phyloP scores from a whole-genome alignment of 1,140 invertebrate species.

The Zaprionus vittiger region DNA sequence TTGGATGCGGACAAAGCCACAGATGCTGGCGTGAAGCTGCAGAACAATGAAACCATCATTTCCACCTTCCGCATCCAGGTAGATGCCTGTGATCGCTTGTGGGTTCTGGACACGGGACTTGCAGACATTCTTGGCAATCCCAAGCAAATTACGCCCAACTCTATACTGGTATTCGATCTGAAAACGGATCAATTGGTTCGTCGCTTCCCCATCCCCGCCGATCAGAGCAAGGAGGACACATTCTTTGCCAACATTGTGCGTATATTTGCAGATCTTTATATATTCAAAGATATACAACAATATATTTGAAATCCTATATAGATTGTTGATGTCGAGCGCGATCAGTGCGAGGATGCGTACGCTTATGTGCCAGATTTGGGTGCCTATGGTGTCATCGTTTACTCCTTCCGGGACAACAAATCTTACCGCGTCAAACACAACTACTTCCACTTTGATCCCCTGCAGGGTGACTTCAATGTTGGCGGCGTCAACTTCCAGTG shows the following conservation, averaged over 20 bases:
- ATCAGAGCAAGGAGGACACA: constrained; percentile 88
- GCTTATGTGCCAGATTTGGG: constrained; percentile 91
- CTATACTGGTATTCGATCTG: constrained; percentile 90
- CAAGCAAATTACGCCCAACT: constrained; percentile 87
- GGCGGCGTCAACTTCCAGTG: constrained; percentile 91
- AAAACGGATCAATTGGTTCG: constrained; percentile 89
- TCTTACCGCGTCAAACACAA: constrained; percentile 92
- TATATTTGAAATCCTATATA: constrained; percentile 43
- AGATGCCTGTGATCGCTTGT: constrained; percentile 90
- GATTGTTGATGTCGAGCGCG: constrained; percentile 88
- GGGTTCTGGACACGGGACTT: constrained; percentile 91
- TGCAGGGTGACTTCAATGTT: constrained; percentile 89
- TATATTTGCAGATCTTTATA: constrained; percentile 28
- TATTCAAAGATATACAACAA: constrained; percentile 9
- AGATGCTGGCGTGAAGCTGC: constrained; percentile 73
- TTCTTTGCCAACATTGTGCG: constrained; percentile 90
- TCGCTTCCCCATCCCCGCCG: constrained; percentile 88
- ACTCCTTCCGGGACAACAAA: constrained; percentile 89
- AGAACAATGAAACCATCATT: constrained; percentile 86
- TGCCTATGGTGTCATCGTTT: constrained; percentile 90
- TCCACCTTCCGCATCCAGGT: constrained; percentile 88
- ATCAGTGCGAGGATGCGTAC: constrained; percentile 89
- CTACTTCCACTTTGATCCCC: constrained; percentile 92
- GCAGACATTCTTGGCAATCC: constrained; percentile 88
- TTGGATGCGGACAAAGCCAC: constrained; percentile 78